Evolutionary conservation across 2,797 vertebrate genomes (phyloP).

Genomic region (Channallabes apus): DNA sequence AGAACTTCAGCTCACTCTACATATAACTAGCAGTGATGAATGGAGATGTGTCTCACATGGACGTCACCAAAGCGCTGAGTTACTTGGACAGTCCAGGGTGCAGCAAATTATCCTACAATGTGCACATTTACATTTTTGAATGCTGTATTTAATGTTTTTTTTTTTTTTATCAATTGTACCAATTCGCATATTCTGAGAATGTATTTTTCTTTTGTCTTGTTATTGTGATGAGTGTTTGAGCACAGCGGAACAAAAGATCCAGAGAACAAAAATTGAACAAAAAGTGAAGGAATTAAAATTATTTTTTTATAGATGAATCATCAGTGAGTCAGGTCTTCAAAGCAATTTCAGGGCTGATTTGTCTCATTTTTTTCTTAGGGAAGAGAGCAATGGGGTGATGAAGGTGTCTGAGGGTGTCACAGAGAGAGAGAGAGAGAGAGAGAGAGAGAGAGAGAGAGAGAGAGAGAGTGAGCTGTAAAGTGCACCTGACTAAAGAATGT

Average conservation of each 20-base stretch:
- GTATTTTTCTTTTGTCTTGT: background rate
- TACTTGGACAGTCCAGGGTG: slow-evolving; percentile 71
- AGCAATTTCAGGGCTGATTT: slow-evolving; percentile 9
- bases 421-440: background rate
- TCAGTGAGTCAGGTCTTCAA: slow-evolving; percentile 10
- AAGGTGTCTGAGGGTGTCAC: slow-evolving; percentile 35
- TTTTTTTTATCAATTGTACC: background rate
- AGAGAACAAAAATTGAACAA: background rate
- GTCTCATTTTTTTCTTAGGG: background rate
- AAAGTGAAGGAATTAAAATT: background rate
- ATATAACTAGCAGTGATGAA: background rate
- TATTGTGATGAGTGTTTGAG: background rate
- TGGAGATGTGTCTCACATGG: slow-evolving; percentile 54
- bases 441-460: background rate
- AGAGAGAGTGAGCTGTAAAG: background rate
- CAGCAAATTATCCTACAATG: slow-evolving; percentile 48
- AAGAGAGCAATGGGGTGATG: slow-evolving; percentile 24
- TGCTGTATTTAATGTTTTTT: background rate
- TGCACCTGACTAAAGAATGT: background rate
- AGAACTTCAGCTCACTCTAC: background rate
- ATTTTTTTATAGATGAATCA: slow-evolving; percentile 31
- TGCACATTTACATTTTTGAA: background rate
- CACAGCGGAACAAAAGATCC: slow-evolving; percentile 23
- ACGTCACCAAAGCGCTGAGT: slow-evolving; percentile 53
- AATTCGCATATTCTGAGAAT: background rate